Evolutionary conservation across 2,113 vertebrate species (phyloP).

Genomic region (Hemiprocne comata): DNA sequence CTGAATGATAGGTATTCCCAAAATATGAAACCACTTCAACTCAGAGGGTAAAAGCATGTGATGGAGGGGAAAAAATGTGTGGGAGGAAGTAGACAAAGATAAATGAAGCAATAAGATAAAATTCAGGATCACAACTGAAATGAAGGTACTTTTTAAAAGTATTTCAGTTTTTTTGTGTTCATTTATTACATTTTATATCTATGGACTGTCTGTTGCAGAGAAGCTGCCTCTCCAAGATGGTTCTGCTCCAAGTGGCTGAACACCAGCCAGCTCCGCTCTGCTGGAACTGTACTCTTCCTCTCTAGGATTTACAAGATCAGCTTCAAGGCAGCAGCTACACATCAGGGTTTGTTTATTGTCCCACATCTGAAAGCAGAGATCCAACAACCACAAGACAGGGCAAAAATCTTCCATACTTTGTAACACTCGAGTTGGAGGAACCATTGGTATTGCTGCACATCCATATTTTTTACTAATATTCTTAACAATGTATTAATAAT

Average conservation of each 20-base stretch:
- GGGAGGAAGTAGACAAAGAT: not conserved
- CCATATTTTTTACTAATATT: not conserved
- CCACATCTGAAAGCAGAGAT: not conserved
- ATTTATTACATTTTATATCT: not conserved
- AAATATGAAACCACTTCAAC: not conserved
- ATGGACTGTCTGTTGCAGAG: not conserved
- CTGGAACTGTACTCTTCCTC: not conserved
- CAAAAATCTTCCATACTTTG: not conserved
- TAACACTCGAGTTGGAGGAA: not conserved
- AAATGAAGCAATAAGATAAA: not conserved
- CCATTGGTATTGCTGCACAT: not conserved
- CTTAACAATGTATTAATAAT: not conserved
- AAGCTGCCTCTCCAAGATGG: fast-evolving
- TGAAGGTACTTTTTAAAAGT: not conserved
- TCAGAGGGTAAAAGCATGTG: not conserved
- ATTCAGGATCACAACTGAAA: not conserved
- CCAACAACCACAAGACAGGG: not conserved
- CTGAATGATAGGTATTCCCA: not conserved
- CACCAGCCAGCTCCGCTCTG: not conserved
- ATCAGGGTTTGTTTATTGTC: not conserved
- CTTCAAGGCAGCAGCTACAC: not conserved
- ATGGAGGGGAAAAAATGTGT: not conserved
- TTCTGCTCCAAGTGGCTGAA: not conserved
- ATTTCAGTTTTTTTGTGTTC: not conserved
- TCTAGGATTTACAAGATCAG: not conserved